phyloP scores from a whole-genome alignment of 2,888 invertebrate species.

The Cylindroiulus punctatus region DNA sequence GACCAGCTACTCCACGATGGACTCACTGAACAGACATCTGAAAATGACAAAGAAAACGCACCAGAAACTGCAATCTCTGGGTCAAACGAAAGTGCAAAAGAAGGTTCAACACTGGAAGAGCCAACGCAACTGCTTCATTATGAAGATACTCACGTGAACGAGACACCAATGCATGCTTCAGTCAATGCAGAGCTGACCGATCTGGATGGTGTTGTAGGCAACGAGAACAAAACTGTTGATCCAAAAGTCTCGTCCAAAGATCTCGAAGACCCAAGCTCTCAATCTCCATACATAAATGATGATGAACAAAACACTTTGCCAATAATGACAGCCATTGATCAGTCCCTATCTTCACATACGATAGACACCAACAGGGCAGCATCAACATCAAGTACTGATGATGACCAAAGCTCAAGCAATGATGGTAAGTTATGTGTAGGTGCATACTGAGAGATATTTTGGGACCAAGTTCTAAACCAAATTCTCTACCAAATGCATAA shows the following conservation, averaged over 20 bases:
- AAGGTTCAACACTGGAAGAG: background rate
- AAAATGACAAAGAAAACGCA: background rate
- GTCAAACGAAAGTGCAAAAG: background rate
- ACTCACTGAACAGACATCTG: background rate
- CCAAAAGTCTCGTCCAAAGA: background rate
- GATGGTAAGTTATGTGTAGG: conserved; percentile 38
- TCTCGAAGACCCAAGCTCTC: background rate
- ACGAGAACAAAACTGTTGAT: background rate
- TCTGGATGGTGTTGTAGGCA: background rate
- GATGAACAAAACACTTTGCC: background rate
- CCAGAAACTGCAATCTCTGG: background rate
- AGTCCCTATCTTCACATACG: background rate
- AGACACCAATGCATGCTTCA: background rate
- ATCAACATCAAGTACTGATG: conserved; percentile 13
- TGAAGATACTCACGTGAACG: background rate
- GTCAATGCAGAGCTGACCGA: background rate
- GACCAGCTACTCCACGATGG: background rate
- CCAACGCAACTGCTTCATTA: background rate
- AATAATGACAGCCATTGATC: background rate
- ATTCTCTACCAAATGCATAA: no score
- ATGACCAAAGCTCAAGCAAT: background rate
- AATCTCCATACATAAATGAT: background rate
- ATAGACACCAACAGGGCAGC: background rate
- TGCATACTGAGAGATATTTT: no score
- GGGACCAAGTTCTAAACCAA: no score